Conservation (phyloP, 2,888 invertebrate genomes). For the Pseudolycoriella hygida region DNA sequence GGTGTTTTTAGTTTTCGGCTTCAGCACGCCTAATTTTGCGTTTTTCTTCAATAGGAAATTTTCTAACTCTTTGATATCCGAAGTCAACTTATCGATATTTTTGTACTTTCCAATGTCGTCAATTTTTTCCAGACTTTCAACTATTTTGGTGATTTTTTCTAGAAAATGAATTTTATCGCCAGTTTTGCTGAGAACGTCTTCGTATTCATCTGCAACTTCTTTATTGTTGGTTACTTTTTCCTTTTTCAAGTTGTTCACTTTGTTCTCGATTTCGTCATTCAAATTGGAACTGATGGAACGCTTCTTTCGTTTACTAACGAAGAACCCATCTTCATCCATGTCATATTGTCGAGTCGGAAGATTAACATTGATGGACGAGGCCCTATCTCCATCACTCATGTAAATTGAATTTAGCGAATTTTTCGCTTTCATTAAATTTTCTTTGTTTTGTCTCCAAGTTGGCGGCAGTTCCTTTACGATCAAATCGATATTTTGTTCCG, state of each 20-base stretch:
- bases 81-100: not conserved
- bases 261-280: constrained; percentile 1
- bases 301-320: not conserved
- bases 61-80: constrained; percentile 1
- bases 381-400: not conserved
- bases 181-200: not conserved
- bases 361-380: not conserved
- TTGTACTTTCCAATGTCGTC: not conserved
- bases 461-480: constrained; percentile 9
- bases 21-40: not conserved
- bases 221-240: not conserved
- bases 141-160: constrained; percentile 2
- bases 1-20: not conserved
- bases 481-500: not conserved
- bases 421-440: constrained; percentile 7
- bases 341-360: not conserved
- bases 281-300: constrained; percentile 1
- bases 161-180: not conserved
- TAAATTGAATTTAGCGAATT: constrained; percentile 8
- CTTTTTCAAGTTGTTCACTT: not conserved
- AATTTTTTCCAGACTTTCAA: constrained; percentile 6
- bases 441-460: constrained; percentile 8
- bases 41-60: not conserved
- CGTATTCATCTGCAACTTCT: not conserved
- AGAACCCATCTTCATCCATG: not conserved